Percentiles rank a stretch among this genome's conserved stretches.
phyloP scores from a whole-genome alignment of 2,888 invertebrate species.

The Trissolcus brochymenae region DNA sequence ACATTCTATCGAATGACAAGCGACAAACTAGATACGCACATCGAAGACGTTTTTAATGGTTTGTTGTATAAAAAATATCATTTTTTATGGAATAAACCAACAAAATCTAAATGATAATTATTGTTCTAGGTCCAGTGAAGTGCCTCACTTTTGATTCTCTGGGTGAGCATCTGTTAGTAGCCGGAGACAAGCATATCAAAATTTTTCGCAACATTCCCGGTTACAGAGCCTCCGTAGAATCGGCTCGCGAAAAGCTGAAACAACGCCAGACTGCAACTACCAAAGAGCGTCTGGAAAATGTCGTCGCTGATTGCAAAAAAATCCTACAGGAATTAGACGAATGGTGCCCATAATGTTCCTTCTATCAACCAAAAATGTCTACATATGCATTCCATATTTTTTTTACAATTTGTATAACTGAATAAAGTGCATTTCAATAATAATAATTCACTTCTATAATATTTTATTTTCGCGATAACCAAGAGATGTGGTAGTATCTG shows the following conservation, averaged over 20 bases:
- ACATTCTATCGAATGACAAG: slow-evolving; percentile 83
- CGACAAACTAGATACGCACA: slow-evolving; percentile 81
- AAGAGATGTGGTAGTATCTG: too few relatives aligned
- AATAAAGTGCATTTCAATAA: slow-evolving; percentile 36
- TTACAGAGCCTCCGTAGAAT: slow-evolving; percentile 77
- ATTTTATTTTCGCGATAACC: too few relatives aligned
- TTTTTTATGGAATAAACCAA: neutral
- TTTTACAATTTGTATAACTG: slow-evolving; percentile 34
- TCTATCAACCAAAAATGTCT: slow-evolving; percentile 8
- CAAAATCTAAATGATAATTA: neutral
- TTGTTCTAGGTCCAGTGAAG: slow-evolving; percentile 80
- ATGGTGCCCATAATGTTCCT: slow-evolving; percentile 60
- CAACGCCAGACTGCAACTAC: slow-evolving; percentile 84
- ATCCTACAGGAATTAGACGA: slow-evolving; percentile 72
- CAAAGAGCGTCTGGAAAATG: slow-evolving; percentile 84
- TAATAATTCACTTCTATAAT: too few relatives aligned
- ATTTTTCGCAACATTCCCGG: slow-evolving; percentile 89
- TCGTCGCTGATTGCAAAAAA: slow-evolving; percentile 81
- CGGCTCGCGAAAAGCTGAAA: slow-evolving; percentile 78
- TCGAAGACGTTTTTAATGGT: slow-evolving; percentile 83
- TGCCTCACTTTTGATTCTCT: slow-evolving; percentile 85
- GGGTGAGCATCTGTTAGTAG: slow-evolving; percentile 84
- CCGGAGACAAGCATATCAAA: slow-evolving; percentile 86
- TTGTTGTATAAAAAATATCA: neutral
- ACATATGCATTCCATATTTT: slow-evolving; percentile 38